A percentile compares a stretch with the other conserved stretches of the same genome.
phyloP scores from a whole-genome alignment of 1,140 invertebrate genomes.

The Drosophila tsacasi region DNA sequence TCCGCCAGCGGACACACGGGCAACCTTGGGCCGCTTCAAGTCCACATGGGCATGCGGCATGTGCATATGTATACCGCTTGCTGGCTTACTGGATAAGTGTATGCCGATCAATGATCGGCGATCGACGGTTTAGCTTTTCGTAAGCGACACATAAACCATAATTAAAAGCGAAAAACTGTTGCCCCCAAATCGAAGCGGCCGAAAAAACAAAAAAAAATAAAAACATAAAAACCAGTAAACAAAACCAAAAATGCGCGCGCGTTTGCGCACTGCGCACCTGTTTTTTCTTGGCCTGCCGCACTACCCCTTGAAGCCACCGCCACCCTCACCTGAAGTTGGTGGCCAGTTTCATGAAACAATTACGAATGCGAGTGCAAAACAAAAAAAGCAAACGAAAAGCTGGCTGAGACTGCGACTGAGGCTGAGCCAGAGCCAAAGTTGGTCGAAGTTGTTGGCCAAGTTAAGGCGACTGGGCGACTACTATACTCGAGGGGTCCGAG shows the following conservation, averaged over 20 bases:
- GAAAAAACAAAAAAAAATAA: slow-evolving; percentile 5
- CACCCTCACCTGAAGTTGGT: slow-evolving; percentile 38
- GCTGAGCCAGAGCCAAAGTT: slow-evolving; percentile 49
- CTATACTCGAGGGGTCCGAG: slow-evolving; percentile 23
- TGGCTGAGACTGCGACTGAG: slow-evolving; percentile 2
- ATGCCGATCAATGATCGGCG: slow-evolving; percentile 37
- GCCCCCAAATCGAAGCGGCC: slow-evolving; percentile 59
- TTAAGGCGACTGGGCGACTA: slow-evolving; percentile 21
- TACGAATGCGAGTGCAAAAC: slow-evolving; percentile 61
- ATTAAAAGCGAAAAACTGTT: slow-evolving; percentile 77
- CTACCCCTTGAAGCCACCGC: neutral
- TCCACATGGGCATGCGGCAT: slow-evolving; percentile 24
- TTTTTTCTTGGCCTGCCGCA: slow-evolving; percentile 32
- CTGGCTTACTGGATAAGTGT: slow-evolving; percentile 33
- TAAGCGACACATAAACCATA: slow-evolving; percentile 72
- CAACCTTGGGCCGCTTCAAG: slow-evolving; percentile 57
- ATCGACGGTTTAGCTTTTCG: slow-evolving; percentile 34
- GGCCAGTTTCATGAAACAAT: slow-evolving; percentile 80
- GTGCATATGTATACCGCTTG: slow-evolving; percentile 27
- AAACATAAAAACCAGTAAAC: slow-evolving; percentile 56
- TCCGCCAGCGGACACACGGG: slow-evolving; percentile 11
- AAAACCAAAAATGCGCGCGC: slow-evolving; percentile 55
- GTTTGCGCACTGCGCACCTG: slow-evolving; percentile 70
- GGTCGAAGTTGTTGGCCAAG: slow-evolving; percentile 50
- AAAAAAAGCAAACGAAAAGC: slow-evolving; percentile 36